Evolutionary conservation across 2,888 invertebrate genomes (phyloP).

Genomic region (Morinoia aosen): DNA sequence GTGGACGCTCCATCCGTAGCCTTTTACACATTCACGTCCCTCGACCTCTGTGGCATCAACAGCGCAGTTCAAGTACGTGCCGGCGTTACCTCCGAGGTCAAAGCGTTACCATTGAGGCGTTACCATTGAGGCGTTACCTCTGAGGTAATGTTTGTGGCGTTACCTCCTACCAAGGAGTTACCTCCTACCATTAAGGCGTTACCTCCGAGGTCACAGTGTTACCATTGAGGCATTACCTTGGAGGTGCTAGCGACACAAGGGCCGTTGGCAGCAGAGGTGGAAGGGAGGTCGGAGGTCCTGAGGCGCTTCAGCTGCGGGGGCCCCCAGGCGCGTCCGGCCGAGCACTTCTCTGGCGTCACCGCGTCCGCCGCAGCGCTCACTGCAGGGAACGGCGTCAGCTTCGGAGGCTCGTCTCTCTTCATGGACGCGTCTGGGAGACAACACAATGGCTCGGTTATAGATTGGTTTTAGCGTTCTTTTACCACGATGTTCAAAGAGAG

Average conservation of each 20-base stretch:
- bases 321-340: slow-evolving; percentile 30
- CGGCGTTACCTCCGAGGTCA: background rate
- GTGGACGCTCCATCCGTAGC: too few relatives aligned
- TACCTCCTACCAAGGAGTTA: too few relatives aligned
- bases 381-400: slow-evolving; percentile 62
- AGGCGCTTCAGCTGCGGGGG: slow-evolving; percentile 65
- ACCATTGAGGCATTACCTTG: background rate
- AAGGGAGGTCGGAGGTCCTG: slow-evolving; percentile 52
- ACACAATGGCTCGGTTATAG: background rate
- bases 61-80: too few relatives aligned
- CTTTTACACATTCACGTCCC: too few relatives aligned
- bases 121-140: background rate
- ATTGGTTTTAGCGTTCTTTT: background rate
- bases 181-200: background rate
- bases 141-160: too few relatives aligned
- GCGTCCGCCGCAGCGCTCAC: background rate
- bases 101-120: background rate
- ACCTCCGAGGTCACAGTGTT: background rate
- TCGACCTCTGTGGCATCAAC: too few relatives aligned
- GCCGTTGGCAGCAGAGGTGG: background rate
- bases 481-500: background rate
- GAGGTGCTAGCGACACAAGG: background rate
- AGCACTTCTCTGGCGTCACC: background rate
- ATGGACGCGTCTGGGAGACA: slow-evolving; percentile 55
- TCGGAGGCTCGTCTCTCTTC: slow-evolving; percentile 64